Percentiles rank a stretch among this genome's conserved stretches.
Conservation (phyloP, 2,113 vertebrate species). For the Neotoma lepida region DNA sequence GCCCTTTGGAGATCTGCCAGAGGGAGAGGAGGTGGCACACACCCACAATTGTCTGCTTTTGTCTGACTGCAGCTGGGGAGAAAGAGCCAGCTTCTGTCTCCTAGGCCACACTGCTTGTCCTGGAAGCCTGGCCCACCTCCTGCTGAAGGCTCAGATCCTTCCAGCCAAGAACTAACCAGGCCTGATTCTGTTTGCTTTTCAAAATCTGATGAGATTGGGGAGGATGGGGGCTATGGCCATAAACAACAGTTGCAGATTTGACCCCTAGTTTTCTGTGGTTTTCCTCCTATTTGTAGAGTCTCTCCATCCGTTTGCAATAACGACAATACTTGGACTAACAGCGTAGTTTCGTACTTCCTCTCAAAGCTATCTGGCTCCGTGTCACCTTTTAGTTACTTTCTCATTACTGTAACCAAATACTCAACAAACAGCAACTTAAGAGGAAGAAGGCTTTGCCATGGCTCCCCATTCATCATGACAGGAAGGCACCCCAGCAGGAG, state of each 20-base stretch:
- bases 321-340: not conserved
- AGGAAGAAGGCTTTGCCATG: not conserved
- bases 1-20: slow-evolving; percentile 50
- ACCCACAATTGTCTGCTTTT: slow-evolving; percentile 33
- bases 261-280: not conserved
- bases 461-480: not conserved
- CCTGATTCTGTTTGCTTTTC: not conserved
- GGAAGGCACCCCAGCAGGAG: no score
- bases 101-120: not conserved
- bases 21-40: not conserved
- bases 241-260: not conserved
- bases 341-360: not conserved
- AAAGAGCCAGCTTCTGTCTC: not conserved
- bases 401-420: not conserved
- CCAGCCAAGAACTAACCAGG: not conserved
- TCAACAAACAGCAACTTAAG: not conserved
- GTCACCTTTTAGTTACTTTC: not conserved
- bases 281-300: not conserved
- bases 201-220: no score
- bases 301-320: not conserved
- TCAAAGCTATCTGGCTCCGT: not conserved
- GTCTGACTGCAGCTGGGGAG: not conserved
- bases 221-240: not conserved
- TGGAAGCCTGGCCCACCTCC: not conserved
- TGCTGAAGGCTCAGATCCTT: not conserved